Evolutionary conservation across 2,113 vertebrate species (phyloP).

Genomic region (Camelus dromedarius): DNA sequence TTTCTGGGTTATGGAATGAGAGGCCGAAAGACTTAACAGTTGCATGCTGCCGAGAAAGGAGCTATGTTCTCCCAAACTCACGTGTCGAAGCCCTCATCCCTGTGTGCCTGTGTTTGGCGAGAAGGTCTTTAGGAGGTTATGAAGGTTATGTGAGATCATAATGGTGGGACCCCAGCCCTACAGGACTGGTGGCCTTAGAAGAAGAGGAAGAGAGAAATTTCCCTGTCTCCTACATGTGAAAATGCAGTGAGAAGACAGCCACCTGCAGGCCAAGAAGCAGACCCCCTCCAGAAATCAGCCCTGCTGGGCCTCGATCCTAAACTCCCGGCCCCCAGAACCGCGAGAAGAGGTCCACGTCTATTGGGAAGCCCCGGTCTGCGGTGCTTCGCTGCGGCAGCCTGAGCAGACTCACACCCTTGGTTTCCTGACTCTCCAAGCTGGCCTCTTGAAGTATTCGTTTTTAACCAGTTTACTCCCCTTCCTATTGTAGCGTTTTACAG

Average conservation of each 20-base stretch:
- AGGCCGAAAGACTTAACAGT: not conserved
- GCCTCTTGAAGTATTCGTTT: constrained; percentile 8
- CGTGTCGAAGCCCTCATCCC: not conserved
- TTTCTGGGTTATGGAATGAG: constrained; percentile 7
- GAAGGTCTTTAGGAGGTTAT: not conserved
- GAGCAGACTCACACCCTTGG: not conserved
- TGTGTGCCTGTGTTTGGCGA: not conserved
- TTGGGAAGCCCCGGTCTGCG: not conserved
- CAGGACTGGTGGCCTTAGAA: not conserved
- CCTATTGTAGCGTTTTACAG: not conserved
- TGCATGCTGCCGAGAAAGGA: not conserved
- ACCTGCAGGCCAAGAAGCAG: not conserved
- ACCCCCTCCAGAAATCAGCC: not conserved
- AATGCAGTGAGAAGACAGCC: not conserved
- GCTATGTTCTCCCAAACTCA: not conserved
- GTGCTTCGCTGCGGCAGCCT: not conserved
- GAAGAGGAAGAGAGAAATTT: not conserved
- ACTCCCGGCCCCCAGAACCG: not conserved
- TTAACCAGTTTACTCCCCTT: not conserved
- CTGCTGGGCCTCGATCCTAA: not conserved
- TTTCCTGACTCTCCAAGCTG: constrained; percentile 15
- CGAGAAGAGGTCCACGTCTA: not conserved
- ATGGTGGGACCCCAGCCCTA: not conserved
- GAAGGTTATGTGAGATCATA: not conserved
- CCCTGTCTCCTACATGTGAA: too few species aligned